Evolutionary conservation across 2,888 invertebrate species (phyloP).

Genomic region (Belgica antarctica): DNA sequence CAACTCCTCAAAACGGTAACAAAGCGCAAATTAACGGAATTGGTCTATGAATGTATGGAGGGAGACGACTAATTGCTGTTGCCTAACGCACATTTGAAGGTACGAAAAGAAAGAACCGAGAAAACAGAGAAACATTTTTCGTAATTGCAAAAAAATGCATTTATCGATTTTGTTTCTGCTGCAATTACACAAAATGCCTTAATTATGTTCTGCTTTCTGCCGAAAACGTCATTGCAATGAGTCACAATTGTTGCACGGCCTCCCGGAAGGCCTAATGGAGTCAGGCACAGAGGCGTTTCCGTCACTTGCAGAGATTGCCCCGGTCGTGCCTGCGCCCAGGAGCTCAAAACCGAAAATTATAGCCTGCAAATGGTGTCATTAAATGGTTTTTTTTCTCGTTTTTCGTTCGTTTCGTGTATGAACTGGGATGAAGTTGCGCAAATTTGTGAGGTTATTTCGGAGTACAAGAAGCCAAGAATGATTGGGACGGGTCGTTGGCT

Average conservation of each 20-base stretch:
- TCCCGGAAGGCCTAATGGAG: neutral
- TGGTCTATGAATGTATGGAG: slow-evolving; percentile 28
- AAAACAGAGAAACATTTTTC: no score
- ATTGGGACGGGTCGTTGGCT: no score
- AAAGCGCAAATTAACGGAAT: slow-evolving; percentile 31
- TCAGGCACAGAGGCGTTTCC: slow-evolving; percentile 16
- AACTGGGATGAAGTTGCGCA: no score
- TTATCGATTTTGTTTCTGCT: slow-evolving; percentile 21
- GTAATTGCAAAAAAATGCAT: slow-evolving; percentile 16
- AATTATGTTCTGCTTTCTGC: neutral
- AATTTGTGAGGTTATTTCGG: no score
- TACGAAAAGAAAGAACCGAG: neutral
- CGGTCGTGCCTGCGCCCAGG: neutral
- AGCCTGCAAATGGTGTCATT: slow-evolving; percentile 25
- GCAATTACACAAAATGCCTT: slow-evolving; percentile 25
- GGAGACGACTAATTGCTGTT: slow-evolving; percentile 7
- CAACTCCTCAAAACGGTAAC: slow-evolving; percentile 29
- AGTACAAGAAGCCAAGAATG: no score
- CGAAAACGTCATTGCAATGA: slow-evolving; percentile 18
- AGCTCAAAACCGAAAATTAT: slow-evolving; percentile 36
- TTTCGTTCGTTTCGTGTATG: no score
- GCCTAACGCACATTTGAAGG: slow-evolving; percentile 23
- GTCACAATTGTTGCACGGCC: neutral
- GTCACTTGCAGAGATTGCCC: slow-evolving; percentile 35
- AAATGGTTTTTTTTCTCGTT: slow-evolving; percentile 25